Percentiles rank a stretch among this genome's conserved stretches.
phyloP scores from a whole-genome alignment of 2,113 vertebrate genomes.

The Stictonetta naevosa region DNA sequence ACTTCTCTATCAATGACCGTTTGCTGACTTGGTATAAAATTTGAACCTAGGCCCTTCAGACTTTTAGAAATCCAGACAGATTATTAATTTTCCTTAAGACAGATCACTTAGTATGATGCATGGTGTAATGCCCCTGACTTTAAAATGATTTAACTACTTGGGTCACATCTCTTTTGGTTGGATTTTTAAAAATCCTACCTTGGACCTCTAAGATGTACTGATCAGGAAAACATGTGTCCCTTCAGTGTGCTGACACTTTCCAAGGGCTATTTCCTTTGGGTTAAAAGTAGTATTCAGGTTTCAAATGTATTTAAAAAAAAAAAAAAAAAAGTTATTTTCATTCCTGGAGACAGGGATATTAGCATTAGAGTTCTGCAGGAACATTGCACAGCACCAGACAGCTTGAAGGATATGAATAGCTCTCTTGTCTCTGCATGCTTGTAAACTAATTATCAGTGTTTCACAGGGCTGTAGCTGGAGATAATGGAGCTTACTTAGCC shows the following conservation, averaged over 20 bases:
- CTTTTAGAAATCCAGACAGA: not conserved
- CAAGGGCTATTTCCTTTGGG: not conserved
- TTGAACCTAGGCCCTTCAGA: not conserved
- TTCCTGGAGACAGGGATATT: not conserved
- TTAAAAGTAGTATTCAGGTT: not conserved
- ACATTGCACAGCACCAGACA: not conserved
- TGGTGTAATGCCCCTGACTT: not conserved
- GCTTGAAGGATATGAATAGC: not conserved
- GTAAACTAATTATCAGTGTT: conserved; percentile 5
- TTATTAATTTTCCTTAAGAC: not conserved
- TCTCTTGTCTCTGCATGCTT: not conserved
- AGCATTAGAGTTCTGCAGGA: not conserved
- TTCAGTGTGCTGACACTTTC: not conserved
- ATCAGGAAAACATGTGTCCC: not conserved
- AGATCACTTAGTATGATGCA: not conserved
- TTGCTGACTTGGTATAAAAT: not conserved
- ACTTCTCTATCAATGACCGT: not conserved
- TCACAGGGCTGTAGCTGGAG: not conserved
- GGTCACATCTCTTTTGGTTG: not conserved
- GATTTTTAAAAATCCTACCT: not conserved
- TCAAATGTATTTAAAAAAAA: not conserved
- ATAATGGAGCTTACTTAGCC: conserved; percentile 28
- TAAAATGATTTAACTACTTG: not conserved
- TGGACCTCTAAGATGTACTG: not conserved
- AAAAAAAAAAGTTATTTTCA: not conserved